phyloP scores from a whole-genome alignment of 2,113 vertebrate species.

The Nothoprocta pentlandii region DNA sequence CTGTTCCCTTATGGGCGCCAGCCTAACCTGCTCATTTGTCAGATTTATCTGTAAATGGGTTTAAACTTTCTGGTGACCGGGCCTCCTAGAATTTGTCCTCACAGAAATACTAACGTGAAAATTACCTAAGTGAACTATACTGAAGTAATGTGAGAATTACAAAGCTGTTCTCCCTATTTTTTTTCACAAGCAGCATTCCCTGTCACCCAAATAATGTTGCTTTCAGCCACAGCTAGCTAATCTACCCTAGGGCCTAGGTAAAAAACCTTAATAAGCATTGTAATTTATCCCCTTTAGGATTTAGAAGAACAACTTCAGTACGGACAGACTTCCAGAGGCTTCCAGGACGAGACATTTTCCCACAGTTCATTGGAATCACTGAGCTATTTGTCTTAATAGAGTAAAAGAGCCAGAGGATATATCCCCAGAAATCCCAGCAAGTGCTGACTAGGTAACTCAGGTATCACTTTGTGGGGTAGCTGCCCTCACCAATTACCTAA shows the following conservation, averaged over 20 bases:
- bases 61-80: neutral
- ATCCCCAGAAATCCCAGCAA: slow-evolving; percentile 35
- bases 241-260: neutral
- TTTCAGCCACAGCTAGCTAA: neutral
- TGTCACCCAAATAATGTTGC: neutral
- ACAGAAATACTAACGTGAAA: neutral
- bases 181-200: neutral
- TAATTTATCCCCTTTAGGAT: neutral
- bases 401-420: neutral
- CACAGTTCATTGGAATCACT: slow-evolving; percentile 13
- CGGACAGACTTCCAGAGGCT: neutral
- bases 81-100: neutral
- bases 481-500: slow-evolving; percentile 14
- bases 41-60: neutral
- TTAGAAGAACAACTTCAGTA: slow-evolving; percentile 2
- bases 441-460: neutral
- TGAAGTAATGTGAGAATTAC: neutral
- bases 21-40: neutral
- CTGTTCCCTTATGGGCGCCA: neutral
- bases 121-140: neutral
- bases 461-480: neutral
- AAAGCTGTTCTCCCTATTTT: neutral
- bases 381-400: slow-evolving; percentile 7
- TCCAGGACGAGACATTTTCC: neutral
- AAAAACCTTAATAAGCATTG: neutral